Evolutionary conservation across 2,888 invertebrate species (phyloP).

Genomic region (Philereme transversata): DNA sequence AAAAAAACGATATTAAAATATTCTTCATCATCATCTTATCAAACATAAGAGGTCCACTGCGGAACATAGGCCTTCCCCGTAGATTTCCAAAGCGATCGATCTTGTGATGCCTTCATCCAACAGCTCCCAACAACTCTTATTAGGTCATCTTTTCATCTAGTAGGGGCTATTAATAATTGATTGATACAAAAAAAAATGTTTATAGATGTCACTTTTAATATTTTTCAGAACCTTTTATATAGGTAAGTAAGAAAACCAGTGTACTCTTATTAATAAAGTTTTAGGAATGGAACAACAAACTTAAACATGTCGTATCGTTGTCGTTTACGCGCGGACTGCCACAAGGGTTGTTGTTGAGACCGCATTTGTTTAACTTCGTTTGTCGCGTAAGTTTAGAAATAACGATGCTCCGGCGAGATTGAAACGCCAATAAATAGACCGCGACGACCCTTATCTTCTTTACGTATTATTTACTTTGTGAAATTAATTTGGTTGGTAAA

Average conservation of each 20-base stretch:
- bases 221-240: too few species aligned
- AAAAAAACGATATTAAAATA: too few species aligned
- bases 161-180: too few species aligned
- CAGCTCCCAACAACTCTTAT: too few species aligned
- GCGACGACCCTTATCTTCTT: constrained; percentile 4
- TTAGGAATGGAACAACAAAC: constrained; percentile 11
- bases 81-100: too few species aligned
- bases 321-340: constrained; percentile 32
- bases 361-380: constrained; percentile 35
- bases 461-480: not conserved
- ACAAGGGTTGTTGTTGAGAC: constrained; percentile 29
- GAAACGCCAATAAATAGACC: constrained; percentile 21
- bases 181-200: too few species aligned
- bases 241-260: not conserved
- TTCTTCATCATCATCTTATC: too few species aligned
- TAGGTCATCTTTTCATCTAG: too few species aligned
- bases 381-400: constrained; percentile 28
- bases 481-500: not conserved
- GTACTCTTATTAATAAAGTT: constrained; percentile 31
- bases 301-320: constrained; percentile 22
- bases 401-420: constrained; percentile 23
- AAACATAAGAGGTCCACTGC: too few species aligned
- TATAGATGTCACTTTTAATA: too few species aligned
- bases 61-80: too few species aligned
- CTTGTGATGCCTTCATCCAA: too few species aligned